These are phyloP conservation scores for Trachops cirrhosus DNA, from an alignment of 2,797 vertebrate species.

Conservation along the genomic window DNA sequence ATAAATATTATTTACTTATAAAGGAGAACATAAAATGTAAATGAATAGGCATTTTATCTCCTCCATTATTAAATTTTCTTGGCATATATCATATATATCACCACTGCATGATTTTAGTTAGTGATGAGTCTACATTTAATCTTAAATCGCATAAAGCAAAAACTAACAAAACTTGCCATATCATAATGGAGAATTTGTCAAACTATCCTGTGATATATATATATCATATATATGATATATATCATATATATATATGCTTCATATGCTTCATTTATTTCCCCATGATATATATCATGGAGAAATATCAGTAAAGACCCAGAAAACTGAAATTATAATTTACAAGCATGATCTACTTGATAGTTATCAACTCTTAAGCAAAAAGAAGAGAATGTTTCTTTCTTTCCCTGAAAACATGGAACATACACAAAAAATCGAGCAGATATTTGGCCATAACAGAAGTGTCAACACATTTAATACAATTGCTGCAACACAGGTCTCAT, in stretches of 20 bases:
- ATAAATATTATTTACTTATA: not conserved
- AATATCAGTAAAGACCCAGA: not conserved
- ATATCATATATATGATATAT: too few relatives aligned
- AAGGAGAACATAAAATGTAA: not conserved
- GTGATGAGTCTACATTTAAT: not conserved
- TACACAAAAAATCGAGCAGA: not conserved
- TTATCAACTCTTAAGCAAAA: not conserved
- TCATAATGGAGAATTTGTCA: not conserved
- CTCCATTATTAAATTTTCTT: not conserved
- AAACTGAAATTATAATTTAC: not conserved
- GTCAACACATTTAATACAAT: not conserved
- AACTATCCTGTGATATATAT: not conserved
- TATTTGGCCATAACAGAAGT: not conserved
- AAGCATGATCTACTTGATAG: not conserved
- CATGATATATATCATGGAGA: not conserved
- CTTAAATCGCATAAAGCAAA: not conserved
- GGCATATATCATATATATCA: not conserved
- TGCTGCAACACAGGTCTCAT: not conserved
- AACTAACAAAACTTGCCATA: not conserved
- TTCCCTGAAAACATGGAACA: not conserved
- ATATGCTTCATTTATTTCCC: too few relatives aligned
- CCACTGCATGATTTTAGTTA: not conserved
- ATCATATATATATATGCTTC: too few relatives aligned
- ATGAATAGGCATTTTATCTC: not conserved
- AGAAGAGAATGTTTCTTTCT: not conserved